Percentiles rank a stretch among this genome's conserved stretches.
phyloP scores from a whole-genome alignment of 1,140 invertebrate genomes.

The Pseudomyrmex flavicornis region DNA sequence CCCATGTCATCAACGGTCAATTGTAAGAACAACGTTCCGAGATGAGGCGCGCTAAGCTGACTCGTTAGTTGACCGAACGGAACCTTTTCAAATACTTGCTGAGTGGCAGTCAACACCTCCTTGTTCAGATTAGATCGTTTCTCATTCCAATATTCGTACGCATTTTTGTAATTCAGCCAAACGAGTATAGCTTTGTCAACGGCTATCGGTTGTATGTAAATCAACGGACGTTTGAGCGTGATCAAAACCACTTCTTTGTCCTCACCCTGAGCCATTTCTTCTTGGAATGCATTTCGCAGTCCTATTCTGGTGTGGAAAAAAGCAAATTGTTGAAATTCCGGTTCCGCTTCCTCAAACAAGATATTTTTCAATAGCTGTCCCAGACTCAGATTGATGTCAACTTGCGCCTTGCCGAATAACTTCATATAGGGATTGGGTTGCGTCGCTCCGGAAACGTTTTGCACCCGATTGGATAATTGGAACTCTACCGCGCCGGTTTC shows the following conservation, averaged over 20 bases:
- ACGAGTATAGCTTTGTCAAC: constrained; percentile 98
- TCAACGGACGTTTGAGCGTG: constrained; percentile 94
- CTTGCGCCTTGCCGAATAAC: constrained; percentile 96
- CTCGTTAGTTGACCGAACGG: constrained; percentile 91
- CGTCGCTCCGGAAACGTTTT: constrained; percentile 91
- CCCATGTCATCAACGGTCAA: constrained; percentile 98
- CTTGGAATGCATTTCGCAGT: constrained; percentile 93
- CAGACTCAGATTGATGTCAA: constrained; percentile 97
- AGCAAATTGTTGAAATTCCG: constrained; percentile 98
- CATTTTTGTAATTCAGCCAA: constrained; percentile 99
- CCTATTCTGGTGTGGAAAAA: constrained; percentile 98
- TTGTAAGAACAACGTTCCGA: constrained; percentile 97
- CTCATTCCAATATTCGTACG: constrained; percentile 99
- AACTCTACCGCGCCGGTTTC: constrained; percentile 97
- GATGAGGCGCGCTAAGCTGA: constrained; percentile 89
- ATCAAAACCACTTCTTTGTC: constrained; percentile 98
- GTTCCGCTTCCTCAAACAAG: constrained; percentile 98
- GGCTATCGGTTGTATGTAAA: constrained; percentile 98
- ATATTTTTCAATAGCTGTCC: constrained; percentile 97
- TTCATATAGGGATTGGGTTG: constrained; percentile 89
- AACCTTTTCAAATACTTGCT: constrained; percentile 91
- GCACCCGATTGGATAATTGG: constrained; percentile 96
- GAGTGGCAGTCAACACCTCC: constrained; percentile 93
- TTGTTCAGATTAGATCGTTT: constrained; percentile 95
- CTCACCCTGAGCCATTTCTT: constrained; percentile 94